A percentile compares a stretch with the other conserved stretches of the same genome.
These are phyloP conservation scores for Eulimnadia texana DNA, from an alignment of 1,140 invertebrate genomes.

Conservation along the genomic window DNA sequence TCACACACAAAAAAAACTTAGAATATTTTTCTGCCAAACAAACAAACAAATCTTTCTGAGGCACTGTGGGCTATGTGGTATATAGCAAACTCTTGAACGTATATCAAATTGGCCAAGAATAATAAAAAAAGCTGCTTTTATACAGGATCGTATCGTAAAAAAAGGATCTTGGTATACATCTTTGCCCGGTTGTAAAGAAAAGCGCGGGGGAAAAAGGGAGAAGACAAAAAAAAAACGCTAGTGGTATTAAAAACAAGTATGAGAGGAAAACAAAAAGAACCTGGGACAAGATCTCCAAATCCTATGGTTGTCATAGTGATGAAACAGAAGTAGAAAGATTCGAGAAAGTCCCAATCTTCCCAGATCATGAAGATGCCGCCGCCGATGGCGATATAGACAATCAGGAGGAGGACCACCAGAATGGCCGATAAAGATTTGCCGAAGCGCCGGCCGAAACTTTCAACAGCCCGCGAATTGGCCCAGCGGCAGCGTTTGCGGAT, in stretches of 20 bases:
- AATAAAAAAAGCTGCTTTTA: too few species aligned
- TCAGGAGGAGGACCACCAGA: constrained; percentile 51
- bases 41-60: too few species aligned
- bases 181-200: too few species aligned
- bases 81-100: too few species aligned
- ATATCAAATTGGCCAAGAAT: too few species aligned
- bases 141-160: too few species aligned
- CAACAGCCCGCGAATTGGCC: constrained; percentile 6
- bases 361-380: constrained; percentile 44
- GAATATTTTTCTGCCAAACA: too few species aligned
- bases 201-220: not conserved
- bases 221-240: not conserved
- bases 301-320: constrained; percentile 91
- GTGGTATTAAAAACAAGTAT: not conserved
- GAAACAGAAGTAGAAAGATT: constrained; percentile 87
- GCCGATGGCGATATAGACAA: constrained; percentile 58
- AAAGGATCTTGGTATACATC: too few species aligned
- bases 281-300: constrained; percentile 79
- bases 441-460: constrained; percentile 14
- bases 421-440: constrained; percentile 44
- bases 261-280: constrained; percentile 38
- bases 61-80: too few species aligned
- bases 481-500: constrained; percentile 9
- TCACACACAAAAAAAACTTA: too few species aligned
- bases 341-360: constrained; percentile 82